phyloP scores from a whole-genome alignment of 2,888 invertebrate species.

The Acrobasis suavella region DNA sequence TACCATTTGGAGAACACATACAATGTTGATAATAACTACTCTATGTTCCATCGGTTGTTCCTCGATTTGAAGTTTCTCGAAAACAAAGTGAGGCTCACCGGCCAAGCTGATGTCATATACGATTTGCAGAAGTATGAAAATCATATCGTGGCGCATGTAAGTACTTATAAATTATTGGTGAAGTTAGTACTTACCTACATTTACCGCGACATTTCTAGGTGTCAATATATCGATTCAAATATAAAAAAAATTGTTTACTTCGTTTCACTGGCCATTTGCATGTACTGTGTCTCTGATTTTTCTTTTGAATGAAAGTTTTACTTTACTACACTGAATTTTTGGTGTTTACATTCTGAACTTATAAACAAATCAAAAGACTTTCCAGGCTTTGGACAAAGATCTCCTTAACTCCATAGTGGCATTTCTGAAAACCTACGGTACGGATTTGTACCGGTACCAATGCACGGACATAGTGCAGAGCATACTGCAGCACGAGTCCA shows the following conservation, averaged over 20 bases:
- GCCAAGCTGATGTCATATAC: slow-evolving; percentile 85
- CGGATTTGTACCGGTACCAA: slow-evolving; percentile 83
- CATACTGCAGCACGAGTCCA: slow-evolving; percentile 84
- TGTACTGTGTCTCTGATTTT: too few relatives aligned
- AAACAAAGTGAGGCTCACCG: slow-evolving; percentile 85
- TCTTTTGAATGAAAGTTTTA: too few relatives aligned
- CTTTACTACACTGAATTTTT: too few relatives aligned
- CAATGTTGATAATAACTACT: slow-evolving; percentile 63
- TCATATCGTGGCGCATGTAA: slow-evolving; percentile 80
- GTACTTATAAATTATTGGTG: slow-evolving; percentile 38
- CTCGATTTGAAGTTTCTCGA: slow-evolving; percentile 87
- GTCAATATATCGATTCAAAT: too few relatives aligned
- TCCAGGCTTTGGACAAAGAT: slow-evolving; percentile 70
- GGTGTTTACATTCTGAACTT: too few relatives aligned
- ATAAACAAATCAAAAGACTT: slow-evolving; percentile 27
- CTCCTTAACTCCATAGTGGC: slow-evolving; percentile 79
- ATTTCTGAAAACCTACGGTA: slow-evolving; percentile 84
- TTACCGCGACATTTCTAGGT: too few relatives aligned
- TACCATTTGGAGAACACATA: slow-evolving; percentile 85
- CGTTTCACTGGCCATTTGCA: too few relatives aligned
- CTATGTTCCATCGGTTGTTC: slow-evolving; percentile 83
- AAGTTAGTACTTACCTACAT: too few relatives aligned
- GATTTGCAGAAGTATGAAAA: slow-evolving; percentile 85
- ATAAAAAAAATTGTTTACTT: too few relatives aligned
- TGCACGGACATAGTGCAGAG: slow-evolving; percentile 87